Conservation (phyloP, 2,888 invertebrate species). For the Heliconius sara region DNA sequence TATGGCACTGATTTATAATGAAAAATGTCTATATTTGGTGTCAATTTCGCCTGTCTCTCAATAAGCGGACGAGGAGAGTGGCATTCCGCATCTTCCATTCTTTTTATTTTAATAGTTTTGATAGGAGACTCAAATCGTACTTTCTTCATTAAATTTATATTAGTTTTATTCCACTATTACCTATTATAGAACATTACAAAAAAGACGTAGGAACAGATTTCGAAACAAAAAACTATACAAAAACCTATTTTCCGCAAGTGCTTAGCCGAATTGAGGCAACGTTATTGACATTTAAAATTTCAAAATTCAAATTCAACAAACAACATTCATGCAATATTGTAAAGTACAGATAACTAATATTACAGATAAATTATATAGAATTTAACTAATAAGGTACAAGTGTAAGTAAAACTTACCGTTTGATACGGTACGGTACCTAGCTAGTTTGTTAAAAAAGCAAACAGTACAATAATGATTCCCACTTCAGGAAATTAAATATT, state of each 20-base stretch:
- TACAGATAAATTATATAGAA: not conserved
- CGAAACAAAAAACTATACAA: not conserved
- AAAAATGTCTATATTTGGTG: constrained; percentile 53
- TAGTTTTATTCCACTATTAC: not conserved
- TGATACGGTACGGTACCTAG: too few species aligned
- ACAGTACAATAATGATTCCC: too few species aligned
- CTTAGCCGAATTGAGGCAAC: not conserved
- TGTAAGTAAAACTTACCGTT: too few species aligned
- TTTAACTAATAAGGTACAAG: not conserved
- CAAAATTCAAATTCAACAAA: constrained; percentile 14
- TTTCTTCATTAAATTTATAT: constrained; percentile 69
- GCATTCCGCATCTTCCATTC: constrained; percentile 70
- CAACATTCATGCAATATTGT: not conserved
- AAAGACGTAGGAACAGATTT: not conserved
- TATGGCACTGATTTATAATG: constrained; percentile 55
- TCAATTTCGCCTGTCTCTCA: constrained; percentile 55
- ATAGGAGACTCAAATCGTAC: constrained; percentile 71
- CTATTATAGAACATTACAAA: not conserved
- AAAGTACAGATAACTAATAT: not conserved
- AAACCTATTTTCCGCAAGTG: not conserved
- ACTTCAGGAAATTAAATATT: too few species aligned
- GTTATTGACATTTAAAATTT: constrained; percentile 11
- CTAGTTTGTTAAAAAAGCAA: too few species aligned
- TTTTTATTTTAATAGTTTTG: constrained; percentile 50
- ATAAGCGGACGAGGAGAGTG: constrained; percentile 75